These are phyloP conservation scores for Onthophagus sagittarius DNA, from an alignment of 2,888 invertebrate genomes.

Conservation along the genomic window DNA sequence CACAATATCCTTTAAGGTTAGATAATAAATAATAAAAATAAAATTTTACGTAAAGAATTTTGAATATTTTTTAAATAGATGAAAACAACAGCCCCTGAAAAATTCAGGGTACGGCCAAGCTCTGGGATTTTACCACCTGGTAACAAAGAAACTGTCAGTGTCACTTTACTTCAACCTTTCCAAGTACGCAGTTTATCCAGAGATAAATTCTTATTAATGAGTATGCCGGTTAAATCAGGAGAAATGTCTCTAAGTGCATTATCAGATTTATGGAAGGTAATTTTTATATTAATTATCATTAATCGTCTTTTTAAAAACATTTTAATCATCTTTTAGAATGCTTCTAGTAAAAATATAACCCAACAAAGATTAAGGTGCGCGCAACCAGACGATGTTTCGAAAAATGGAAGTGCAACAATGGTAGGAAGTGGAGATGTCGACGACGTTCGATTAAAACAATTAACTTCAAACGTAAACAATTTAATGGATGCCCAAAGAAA, in stretches of 20 bases:
- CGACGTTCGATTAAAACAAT: conserved; percentile 35
- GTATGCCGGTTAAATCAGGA: conserved; percentile 60
- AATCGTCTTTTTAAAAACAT: not conserved
- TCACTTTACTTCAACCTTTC: conserved; percentile 73
- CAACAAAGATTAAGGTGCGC: conserved; percentile 71
- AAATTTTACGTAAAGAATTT: not conserved
- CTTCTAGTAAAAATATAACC: conserved; percentile 50
- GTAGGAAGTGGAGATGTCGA: conserved; percentile 27
- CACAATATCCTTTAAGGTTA: conserved; percentile 66
- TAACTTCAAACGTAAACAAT: conserved; percentile 41
- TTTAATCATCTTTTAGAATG: conserved; percentile 35
- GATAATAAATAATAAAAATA: not conserved
- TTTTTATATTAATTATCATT: not conserved
- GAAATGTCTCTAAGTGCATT: conserved; percentile 61
- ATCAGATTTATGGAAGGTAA: conserved; percentile 70
- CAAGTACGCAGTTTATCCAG: conserved; percentile 63
- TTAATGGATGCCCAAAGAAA: conserved; percentile 49
- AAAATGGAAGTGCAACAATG: conserved; percentile 40
- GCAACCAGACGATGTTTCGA: conserved; percentile 46
- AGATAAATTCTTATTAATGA: conserved; percentile 88
- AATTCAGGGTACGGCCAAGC: conserved; percentile 89
- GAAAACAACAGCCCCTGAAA: conserved; percentile 93
- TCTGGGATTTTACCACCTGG: conserved; percentile 70
- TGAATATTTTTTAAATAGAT: conserved; percentile 59
- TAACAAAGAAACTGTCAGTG: conserved; percentile 61